Percentiles rank a stretch among this genome's conserved stretches.
These are phyloP conservation scores for Ormyrus thymus DNA, from an alignment of 2,888 invertebrate species.

Conservation along the genomic window DNA sequence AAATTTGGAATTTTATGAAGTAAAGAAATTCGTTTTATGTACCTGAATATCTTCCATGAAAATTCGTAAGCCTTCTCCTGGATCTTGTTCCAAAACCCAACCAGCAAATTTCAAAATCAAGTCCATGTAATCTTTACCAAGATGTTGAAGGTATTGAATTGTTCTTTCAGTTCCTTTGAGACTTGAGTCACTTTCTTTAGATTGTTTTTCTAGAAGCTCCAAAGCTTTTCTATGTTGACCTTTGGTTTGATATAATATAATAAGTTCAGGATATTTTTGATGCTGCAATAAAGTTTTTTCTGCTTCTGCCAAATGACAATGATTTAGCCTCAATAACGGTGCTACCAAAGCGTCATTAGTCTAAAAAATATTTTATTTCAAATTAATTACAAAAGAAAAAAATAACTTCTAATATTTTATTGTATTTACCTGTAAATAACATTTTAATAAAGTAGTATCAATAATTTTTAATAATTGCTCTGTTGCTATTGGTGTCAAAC, in stretches of 20 bases:
- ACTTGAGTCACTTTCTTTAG: conserved; percentile 84
- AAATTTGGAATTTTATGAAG: not conserved
- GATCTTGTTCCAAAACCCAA: conserved; percentile 91
- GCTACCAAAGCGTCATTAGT: conserved; percentile 97
- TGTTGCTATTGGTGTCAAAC: conserved; percentile 75
- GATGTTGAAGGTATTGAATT: conserved; percentile 92
- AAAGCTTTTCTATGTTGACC: conserved; percentile 94
- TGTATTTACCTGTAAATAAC: conserved; percentile 88
- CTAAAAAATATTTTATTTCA: conserved; percentile 75
- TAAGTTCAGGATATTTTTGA: conserved; percentile 93
- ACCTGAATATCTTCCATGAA: conserved; percentile 73
- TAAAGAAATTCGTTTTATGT: conserved; percentile 7
- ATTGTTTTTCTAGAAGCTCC: conserved; percentile 87
- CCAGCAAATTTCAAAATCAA: conserved; percentile 95
- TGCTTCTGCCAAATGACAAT: conserved; percentile 95
- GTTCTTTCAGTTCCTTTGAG: conserved; percentile 89
- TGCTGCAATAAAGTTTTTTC: conserved; percentile 91
- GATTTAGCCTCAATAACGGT: conserved; percentile 91
- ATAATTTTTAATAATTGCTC: conserved; percentile 90
- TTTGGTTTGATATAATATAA: conserved; percentile 96
- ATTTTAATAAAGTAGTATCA: conserved; percentile 97
- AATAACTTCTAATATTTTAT: not conserved
- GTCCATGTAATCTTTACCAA: conserved; percentile 86
- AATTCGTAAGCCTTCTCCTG: conserved; percentile 91
- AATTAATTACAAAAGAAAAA: not conserved